Evolutionary conservation across 53 echinoderm and acorn worm species (phyloP).

Genomic region (Holothuria leucospilota): DNA sequence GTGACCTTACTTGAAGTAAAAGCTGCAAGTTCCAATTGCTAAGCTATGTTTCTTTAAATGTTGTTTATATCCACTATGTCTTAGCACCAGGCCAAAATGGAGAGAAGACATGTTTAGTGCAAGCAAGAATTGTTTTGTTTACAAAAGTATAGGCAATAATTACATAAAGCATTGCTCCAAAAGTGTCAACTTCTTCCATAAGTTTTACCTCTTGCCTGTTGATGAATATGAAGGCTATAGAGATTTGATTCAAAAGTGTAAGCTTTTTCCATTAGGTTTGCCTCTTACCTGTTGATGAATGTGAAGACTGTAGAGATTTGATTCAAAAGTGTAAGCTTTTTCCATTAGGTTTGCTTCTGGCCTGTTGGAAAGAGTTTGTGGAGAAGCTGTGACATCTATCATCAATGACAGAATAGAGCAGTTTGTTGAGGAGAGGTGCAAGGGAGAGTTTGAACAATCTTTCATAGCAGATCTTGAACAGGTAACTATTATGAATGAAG

Average conservation of each 20-base stretch:
- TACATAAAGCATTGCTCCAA: too few species aligned
- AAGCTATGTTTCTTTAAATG: too few species aligned
- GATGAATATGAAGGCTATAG: constrained; percentile 56
- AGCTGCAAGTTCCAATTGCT: too few species aligned
- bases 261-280: constrained; percentile 56
- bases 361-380: constrained; percentile 91
- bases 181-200: too few species aligned
- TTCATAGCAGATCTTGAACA: constrained; percentile 76
- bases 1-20: too few species aligned
- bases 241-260: not conserved
- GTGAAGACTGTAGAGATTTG: constrained; percentile 11
- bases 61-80: too few species aligned
- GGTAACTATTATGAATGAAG: constrained; percentile 37
- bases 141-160: too few species aligned
- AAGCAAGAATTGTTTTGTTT: too few species aligned
- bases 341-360: constrained; percentile 73
- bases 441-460: constrained; percentile 94
- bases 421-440: constrained; percentile 87
- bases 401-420: constrained; percentile 87
- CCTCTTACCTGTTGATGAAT: constrained; percentile 76
- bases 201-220: constrained; percentile 61
- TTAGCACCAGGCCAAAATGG: too few species aligned
- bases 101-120: too few species aligned
- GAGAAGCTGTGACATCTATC: constrained; percentile 88
- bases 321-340: not conserved